Conservation (phyloP, 2,797 vertebrate species). For the Molossus molossus region DNA sequence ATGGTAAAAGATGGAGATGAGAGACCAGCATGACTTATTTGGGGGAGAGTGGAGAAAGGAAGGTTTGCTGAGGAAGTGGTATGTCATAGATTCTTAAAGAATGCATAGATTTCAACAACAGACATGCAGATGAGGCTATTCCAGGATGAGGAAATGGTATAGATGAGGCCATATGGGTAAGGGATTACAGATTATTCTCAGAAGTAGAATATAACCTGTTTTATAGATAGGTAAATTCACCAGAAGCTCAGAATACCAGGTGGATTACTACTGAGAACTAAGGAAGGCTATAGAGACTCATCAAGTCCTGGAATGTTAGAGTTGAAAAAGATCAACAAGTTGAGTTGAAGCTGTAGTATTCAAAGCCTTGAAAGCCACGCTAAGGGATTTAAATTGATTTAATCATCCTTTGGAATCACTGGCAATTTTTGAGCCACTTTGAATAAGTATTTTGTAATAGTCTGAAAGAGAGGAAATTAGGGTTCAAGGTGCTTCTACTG, state of each 20-base stretch:
- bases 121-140: background rate
- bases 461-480: background rate
- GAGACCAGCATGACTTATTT: background rate
- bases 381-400: slow-evolving; percentile 8
- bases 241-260: background rate
- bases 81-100: slow-evolving; percentile 58
- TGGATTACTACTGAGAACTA: slow-evolving; percentile 10
- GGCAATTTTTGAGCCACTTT: background rate
- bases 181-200: slow-evolving; percentile 17
- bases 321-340: background rate
- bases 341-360: background rate
- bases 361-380: background rate
- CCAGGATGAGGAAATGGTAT: background rate
- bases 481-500: background rate
- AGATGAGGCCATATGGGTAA: background rate
- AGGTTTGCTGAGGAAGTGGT: background rate
- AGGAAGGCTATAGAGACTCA: background rate
- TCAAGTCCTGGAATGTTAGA: background rate
- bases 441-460: slow-evolving; percentile 11
- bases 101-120: slow-evolving; percentile 18
- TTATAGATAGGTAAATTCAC: background rate
- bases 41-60: background rate
- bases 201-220: background rate
- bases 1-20: background rate
- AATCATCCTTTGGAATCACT: background rate